These are phyloP conservation scores for Nephotettix cincticeps DNA, from an alignment of 1,140 invertebrate genomes.

Conservation along the genomic window DNA sequence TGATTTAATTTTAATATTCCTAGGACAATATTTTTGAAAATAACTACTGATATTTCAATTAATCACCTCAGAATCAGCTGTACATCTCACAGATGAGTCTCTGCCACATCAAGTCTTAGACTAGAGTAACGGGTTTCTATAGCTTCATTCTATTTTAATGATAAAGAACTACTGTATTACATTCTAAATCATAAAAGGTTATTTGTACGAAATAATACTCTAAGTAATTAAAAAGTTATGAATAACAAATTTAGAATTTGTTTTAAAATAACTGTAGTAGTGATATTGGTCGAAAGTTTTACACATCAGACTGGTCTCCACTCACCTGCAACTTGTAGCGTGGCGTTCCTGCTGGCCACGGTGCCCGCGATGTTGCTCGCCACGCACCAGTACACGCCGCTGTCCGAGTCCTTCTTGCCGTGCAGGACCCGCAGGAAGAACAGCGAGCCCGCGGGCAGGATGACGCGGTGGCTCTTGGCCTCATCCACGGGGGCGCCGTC, in stretches of 20 bases:
- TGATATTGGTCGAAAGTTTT: not conserved
- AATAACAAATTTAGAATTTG: too few species aligned
- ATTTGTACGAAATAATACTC: too few species aligned
- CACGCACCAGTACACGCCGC: constrained; percentile 84
- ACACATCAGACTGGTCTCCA: not conserved
- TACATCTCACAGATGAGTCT: too few species aligned
- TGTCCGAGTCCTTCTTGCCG: constrained; percentile 79
- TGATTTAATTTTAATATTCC: not conserved
- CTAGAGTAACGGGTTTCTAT: too few species aligned
- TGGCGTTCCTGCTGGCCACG: constrained; percentile 70
- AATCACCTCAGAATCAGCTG: too few species aligned
- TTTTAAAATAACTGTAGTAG: not conserved
- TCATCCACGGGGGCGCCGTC: constrained; percentile 71
- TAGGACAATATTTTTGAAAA: not conserved
- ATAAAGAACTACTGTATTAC: too few species aligned
- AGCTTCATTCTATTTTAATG: too few species aligned
- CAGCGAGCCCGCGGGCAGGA: constrained; percentile 38
- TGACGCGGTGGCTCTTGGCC: constrained; percentile 41
- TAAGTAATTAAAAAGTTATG: too few species aligned
- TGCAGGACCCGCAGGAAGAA: constrained; percentile 62
- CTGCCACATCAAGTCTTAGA: too few species aligned
- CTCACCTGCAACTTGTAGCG: constrained; percentile 78
- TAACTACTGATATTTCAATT: too few species aligned
- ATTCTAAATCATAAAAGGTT: too few species aligned
- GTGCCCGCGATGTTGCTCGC: constrained; percentile 84